Evolutionary conservation across 2,797 vertebrate genomes (phyloP).

Genomic region (Coracias cyanogaster): DNA sequence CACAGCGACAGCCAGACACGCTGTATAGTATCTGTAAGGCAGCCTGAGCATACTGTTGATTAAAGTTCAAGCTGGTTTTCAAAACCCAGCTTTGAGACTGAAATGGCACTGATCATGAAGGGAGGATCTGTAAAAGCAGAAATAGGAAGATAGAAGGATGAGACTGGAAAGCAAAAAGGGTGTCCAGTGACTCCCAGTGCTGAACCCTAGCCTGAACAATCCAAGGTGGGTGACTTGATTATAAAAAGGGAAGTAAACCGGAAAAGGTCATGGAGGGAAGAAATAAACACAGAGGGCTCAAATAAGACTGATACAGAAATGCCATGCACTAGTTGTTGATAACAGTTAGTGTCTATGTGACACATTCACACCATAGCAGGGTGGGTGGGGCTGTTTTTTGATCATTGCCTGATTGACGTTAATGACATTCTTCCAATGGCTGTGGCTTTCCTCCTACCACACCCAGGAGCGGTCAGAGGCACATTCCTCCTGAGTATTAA

Average conservation of each 20-base stretch:
- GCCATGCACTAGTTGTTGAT: neutral
- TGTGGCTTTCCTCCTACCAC: conserved; percentile 33
- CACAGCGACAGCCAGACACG: neutral
- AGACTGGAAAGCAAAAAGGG: neutral
- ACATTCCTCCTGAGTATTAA: neutral
- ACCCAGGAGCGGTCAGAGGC: conserved; percentile 11
- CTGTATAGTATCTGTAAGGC: neutral
- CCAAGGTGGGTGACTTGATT: neutral
- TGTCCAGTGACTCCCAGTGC: neutral
- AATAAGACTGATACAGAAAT: neutral
- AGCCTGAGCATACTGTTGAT: neutral
- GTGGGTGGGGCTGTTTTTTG: neutral
- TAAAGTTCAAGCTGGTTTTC: neutral
- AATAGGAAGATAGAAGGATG: neutral
- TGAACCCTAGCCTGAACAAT: neutral
- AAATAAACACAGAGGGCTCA: neutral
- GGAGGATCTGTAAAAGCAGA: neutral
- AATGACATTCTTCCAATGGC: conserved; percentile 48
- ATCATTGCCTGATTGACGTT: conserved; percentile 6
- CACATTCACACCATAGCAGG: conserved; percentile 13
- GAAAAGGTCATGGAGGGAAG: neutral
- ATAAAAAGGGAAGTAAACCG: neutral
- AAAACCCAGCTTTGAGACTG: neutral
- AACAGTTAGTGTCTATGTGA: neutral
- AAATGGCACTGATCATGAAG: neutral